phyloP scores from a whole-genome alignment of 2,888 invertebrate genomes.

The Cheilosia urbana region DNA sequence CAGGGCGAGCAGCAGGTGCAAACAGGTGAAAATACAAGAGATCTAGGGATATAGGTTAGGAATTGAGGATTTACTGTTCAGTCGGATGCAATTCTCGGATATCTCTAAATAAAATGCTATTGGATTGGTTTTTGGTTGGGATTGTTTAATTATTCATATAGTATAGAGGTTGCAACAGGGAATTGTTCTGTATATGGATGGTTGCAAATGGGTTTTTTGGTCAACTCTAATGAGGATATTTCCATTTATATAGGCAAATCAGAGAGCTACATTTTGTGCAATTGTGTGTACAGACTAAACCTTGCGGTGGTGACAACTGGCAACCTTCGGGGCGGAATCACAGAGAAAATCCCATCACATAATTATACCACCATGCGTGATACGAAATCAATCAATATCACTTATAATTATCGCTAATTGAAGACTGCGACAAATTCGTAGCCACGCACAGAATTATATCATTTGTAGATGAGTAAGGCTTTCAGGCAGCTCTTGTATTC shows the following conservation, averaged over 20 bases:
- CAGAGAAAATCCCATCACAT: not conserved
- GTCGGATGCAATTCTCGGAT: conserved; percentile 69
- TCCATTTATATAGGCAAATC: conserved; percentile 8
- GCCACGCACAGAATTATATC: too few relatives aligned
- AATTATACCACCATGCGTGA: not conserved
- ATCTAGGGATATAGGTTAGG: conserved; percentile 71
- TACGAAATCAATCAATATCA: not conserved
- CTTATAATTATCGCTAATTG: not conserved
- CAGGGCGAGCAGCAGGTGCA: conserved; percentile 32
- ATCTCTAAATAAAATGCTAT: conserved; percentile 55
- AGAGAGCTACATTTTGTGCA: not conserved
- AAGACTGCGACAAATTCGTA: not conserved
- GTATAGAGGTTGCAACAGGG: too few relatives aligned
- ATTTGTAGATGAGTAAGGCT: too few relatives aligned
- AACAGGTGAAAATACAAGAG: conserved; percentile 51
- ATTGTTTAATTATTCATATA: conserved; percentile 50
- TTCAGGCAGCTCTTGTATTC: too few relatives aligned
- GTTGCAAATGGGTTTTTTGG: conserved; percentile 31
- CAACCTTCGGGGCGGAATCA: not conserved
- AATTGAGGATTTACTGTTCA: conserved; percentile 56
- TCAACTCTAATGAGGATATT: conserved; percentile 31
- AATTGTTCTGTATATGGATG: not conserved
- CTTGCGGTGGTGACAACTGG: not conserved
- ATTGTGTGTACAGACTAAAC: not conserved
- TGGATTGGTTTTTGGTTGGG: conserved; percentile 48